Base-by-base conservation (phyloP, 1,140 invertebrate genomes). In the Macrobrachium rosenbergii region DNA sequence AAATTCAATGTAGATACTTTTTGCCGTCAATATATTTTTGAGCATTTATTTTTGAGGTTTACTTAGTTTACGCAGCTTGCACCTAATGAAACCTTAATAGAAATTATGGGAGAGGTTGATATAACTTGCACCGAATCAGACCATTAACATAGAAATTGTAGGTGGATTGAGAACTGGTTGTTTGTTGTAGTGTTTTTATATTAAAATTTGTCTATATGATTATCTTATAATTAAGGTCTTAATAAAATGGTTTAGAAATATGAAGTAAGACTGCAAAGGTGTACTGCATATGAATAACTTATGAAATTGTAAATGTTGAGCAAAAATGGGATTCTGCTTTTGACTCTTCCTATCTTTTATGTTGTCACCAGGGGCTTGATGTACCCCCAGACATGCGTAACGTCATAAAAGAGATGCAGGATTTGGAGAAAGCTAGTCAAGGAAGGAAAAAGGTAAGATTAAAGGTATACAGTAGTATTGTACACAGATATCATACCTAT, bases 401-500 rank as follows among this genome's bases (percentile, higher is more conserved):
- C 73, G 83, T 86, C 2, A 72, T 86, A n/a, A 86, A 86, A 62
- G 83, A 86, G n/a, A 86, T 86, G 59, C 77, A 80, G 62, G 83
- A 86, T 28, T 72, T 80, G 17, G 83, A 86, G 59, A 86, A 80
- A 64, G 67, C 64, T 75, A 52, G 76, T 43, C 76, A 86, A n/a
- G 21, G 64, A n/a, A 63, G 73, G 52, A 76, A 86, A 52, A 52
- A 52, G 52, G 52, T 52, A 52, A 52, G 52, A 52, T 52, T 52
- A 52, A 37, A 37, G 28, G 28, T 3, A 37, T 37, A n/a, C n/a
- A n/a, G n/a, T n/a, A 37, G 28, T 37, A 37, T 37, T 37, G 3
- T 37, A 3, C 28, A 37, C 28, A 37, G 28, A 37, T 37, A 37
- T 37, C 28, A 37, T 37, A 52, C 52, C 7, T 52, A 10, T 52